These are phyloP conservation scores for Plebejus argus DNA, from an alignment of 2,888 invertebrate genomes.

Conservation along the genomic window DNA sequence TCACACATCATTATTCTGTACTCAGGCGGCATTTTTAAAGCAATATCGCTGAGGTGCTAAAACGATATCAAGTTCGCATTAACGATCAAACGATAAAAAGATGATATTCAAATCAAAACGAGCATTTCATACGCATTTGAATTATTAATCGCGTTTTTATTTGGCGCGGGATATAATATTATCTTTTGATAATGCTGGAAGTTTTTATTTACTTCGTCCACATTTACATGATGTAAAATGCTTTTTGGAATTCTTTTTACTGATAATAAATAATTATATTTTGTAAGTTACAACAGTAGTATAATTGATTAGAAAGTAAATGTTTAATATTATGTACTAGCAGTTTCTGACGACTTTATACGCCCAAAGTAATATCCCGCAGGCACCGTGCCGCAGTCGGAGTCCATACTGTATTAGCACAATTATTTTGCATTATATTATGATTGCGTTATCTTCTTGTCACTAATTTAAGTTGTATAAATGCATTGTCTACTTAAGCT, in stretches of 20 bases:
- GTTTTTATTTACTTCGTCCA: neutral
- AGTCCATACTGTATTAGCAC: slow-evolving; percentile 70
- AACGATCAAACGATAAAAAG: slow-evolving; percentile 62
- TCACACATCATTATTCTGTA: slow-evolving; percentile 47
- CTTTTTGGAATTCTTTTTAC: neutral
- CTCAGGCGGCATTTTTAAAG: slow-evolving; percentile 62
- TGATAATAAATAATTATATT: too few species aligned
- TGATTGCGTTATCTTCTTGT: slow-evolving; percentile 77
- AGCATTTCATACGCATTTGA: slow-evolving; percentile 62
- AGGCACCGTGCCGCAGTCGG: slow-evolving; percentile 40
- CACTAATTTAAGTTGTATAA: slow-evolving; percentile 81
- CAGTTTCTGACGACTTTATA: too few species aligned
- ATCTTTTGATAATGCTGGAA: slow-evolving; percentile 19
- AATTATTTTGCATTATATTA: slow-evolving; percentile 65
- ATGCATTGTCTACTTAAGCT: slow-evolving; percentile 76
- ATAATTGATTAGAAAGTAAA: too few species aligned
- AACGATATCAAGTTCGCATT: slow-evolving; percentile 65
- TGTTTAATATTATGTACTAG: too few species aligned
- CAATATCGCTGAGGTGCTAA: slow-evolving; percentile 62
- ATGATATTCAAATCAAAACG: slow-evolving; percentile 64
- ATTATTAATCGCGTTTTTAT: slow-evolving; percentile 75
- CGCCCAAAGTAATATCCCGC: too few species aligned
- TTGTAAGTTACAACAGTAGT: too few species aligned
- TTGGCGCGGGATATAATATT: slow-evolving; percentile 7
- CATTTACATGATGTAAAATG: neutral